Evolutionary conservation across 2,797 vertebrate species (phyloP).

Genomic region (Enteromius trimaculatus): DNA sequence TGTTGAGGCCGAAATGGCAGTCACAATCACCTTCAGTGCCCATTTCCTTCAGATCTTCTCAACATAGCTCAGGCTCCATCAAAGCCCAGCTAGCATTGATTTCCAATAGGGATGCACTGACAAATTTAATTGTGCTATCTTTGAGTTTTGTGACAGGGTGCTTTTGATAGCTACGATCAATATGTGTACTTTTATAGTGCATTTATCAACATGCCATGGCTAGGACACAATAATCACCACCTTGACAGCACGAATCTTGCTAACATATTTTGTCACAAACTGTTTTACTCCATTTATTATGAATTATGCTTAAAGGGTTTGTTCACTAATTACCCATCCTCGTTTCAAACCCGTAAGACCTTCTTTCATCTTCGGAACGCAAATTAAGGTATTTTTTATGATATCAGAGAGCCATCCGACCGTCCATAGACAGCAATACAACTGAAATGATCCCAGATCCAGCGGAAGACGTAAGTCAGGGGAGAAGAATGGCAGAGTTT

Average conservation of each 20-base stretch:
- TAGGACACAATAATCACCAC: not conserved
- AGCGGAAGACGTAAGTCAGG: too few relatives aligned
- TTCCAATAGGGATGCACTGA: conserved; percentile 53
- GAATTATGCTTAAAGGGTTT: not conserved
- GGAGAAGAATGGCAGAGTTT: too few relatives aligned
- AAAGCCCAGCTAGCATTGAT: conserved; percentile 53
- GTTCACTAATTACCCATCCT: too few relatives aligned
- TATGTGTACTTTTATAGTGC: conserved; percentile 36
- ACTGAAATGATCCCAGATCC: too few relatives aligned
- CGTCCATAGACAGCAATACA: too few relatives aligned
- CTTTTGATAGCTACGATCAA: conserved; percentile 45
- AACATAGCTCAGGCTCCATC: conserved; percentile 42
- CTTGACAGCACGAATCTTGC: not conserved
- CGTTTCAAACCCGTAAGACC: too few relatives aligned
- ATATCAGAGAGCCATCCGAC: too few relatives aligned
- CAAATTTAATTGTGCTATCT: conserved; percentile 53
- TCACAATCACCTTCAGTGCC: conserved; percentile 46
- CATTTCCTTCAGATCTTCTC: conserved; percentile 35
- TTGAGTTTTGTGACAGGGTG: conserved; percentile 25
- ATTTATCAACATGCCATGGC: conserved; percentile 35
- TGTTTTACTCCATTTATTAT: not conserved
- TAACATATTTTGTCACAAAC: not conserved
- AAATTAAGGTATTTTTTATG: too few relatives aligned
- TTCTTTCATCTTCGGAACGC: too few relatives aligned
- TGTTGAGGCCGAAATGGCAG: conserved; percentile 46